Percentiles rank a stretch among this genome's conserved stretches.
Conservation (phyloP, 2,888 invertebrate species). For the Heteromyza rotundicornis region DNA sequence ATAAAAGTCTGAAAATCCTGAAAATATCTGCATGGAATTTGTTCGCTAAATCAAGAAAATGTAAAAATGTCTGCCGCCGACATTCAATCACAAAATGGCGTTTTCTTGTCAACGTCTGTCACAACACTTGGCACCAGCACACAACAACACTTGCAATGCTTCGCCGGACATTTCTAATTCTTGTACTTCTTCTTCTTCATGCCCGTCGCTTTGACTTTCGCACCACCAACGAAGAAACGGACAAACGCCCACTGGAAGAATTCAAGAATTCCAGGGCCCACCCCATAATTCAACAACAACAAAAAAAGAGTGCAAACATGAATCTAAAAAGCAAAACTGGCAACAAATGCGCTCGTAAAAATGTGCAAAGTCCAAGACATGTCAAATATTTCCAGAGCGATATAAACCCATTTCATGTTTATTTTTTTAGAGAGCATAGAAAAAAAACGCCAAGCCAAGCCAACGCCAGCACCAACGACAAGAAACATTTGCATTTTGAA, state of each 20-base stretch:
- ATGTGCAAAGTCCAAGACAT: slow-evolving; percentile 54
- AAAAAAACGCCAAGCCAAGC: slow-evolving; percentile 37
- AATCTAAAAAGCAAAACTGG: neutral
- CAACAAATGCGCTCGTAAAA: slow-evolving; percentile 44
- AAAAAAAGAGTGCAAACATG: neutral
- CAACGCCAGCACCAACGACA: slow-evolving; percentile 20
- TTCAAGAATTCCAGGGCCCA: no score
- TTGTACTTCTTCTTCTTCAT: neutral
- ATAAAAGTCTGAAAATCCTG: no score
- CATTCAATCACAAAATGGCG: slow-evolving; percentile 59
- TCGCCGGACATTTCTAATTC: neutral
- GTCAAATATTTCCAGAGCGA: slow-evolving; percentile 59
- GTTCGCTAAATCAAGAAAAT: no score
- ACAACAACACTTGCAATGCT: neutral
- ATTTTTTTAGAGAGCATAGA: slow-evolving; percentile 11
- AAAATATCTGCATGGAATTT: no score
- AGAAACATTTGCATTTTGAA: slow-evolving; percentile 29
- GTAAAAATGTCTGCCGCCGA: slow-evolving; percentile 37
- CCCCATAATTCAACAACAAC: neutral
- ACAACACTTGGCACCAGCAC: slow-evolving; percentile 31
- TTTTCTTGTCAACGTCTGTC: slow-evolving; percentile 57
- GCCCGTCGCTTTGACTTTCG: neutral
- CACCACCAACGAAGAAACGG: slow-evolving; percentile 12
- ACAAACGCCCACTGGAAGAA: neutral
- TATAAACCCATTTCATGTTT: slow-evolving; percentile 59